Conservation (phyloP, 2,888 invertebrate species). For the Ectropis crepuscularia region DNA sequence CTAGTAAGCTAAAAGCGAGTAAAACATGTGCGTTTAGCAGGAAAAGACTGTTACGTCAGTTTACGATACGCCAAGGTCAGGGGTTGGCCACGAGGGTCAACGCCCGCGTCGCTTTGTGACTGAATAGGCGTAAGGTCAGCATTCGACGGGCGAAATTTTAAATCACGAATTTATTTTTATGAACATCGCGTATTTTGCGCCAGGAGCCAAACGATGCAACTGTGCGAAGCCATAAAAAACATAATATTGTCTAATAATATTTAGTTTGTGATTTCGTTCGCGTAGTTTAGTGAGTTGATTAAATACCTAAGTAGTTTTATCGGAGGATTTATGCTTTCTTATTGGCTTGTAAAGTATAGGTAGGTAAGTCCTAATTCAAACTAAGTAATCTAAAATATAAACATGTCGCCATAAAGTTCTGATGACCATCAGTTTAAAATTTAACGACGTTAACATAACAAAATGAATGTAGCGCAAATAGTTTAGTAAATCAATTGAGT, state of each 20-base stretch:
- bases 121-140: constrained; percentile 73
- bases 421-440: too few species aligned
- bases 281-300: too few species aligned
- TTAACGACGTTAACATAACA: too few species aligned
- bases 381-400: too few species aligned
- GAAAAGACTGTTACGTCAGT: constrained; percentile 72
- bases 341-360: too few species aligned
- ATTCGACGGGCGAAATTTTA: constrained; percentile 50
- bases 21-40: constrained; percentile 60
- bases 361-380: too few species aligned
- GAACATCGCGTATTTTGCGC: constrained; percentile 23
- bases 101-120: constrained; percentile 75
- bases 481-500: too few species aligned
- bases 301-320: too few species aligned
- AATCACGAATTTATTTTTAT: constrained; percentile 40
- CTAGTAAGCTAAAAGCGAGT: constrained; percentile 27
- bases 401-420: too few species aligned
- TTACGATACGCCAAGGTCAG: constrained; percentile 83
- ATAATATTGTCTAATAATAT: background rate
- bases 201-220: background rate
- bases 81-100: constrained; percentile 82
- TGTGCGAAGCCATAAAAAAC: constrained; percentile 3
- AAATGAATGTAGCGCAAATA: too few species aligned
- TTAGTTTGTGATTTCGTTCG: background rate
- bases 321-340: too few species aligned